Evolutionary conservation across 2,797 vertebrate species (phyloP).

Genomic region (Thalassophryne amazonica): DNA sequence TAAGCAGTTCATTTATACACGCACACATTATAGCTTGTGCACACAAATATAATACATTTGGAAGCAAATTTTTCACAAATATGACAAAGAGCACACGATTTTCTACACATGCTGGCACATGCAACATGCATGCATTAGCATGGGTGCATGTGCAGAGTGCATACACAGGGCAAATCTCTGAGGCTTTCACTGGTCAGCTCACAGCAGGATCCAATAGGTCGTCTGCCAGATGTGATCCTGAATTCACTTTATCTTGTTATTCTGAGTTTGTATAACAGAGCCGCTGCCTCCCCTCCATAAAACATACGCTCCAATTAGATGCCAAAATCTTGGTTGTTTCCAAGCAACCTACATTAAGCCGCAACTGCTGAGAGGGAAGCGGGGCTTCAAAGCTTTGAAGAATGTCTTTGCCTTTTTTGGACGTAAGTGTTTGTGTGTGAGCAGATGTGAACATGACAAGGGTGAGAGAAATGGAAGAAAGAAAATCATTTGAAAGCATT

Average conservation of each 20-base stretch:
- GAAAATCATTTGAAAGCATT: constrained; percentile 6
- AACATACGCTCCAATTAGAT: constrained; percentile 45
- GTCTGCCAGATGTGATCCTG: constrained; percentile 36
- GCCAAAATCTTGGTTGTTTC: constrained; percentile 63
- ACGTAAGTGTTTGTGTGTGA: constrained; percentile 4
- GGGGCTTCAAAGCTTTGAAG: constrained; percentile 47
- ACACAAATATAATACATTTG: neutral
- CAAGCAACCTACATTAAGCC: constrained; percentile 68
- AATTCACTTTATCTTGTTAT: constrained; percentile 55
- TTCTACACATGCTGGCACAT: neutral
- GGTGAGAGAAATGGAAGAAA: neutral
- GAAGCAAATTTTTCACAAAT: neutral
- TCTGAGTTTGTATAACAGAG: constrained; percentile 42
- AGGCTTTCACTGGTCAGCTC: constrained; percentile 3
- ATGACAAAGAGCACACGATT: neutral
- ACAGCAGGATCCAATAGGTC: neutral
- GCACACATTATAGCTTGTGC: neutral
- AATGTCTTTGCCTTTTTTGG: constrained; percentile 30
- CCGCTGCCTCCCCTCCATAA: constrained; percentile 18
- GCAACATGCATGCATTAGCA: neutral
- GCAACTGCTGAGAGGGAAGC: constrained; percentile 37
- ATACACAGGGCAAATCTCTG: neutral
- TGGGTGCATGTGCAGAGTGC: too few relatives aligned
- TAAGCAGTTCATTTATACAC: constrained; percentile 3
- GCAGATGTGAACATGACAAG: constrained; percentile 3